Percentiles rank a stretch among this genome's conserved stretches.
These are phyloP conservation scores for Apamea epomidion DNA, from an alignment of 2,888 invertebrate species.

Conservation along the genomic window DNA sequence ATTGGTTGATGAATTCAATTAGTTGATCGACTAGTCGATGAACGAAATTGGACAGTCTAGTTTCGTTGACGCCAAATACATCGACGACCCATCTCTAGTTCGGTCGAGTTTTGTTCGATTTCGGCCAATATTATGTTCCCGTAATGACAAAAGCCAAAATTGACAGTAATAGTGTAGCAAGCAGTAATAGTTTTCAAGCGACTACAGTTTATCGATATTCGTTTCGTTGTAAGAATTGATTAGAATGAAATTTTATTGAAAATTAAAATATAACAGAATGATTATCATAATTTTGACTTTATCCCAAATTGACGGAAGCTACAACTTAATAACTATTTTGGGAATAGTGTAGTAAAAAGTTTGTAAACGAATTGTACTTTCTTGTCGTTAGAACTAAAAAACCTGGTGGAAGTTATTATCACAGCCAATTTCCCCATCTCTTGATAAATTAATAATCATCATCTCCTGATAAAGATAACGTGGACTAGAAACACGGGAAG, in stretches of 20 bases:
- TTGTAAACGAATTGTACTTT: neutral
- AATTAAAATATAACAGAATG: neutral
- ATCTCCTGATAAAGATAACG: neutral
- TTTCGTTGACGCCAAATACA: no score
- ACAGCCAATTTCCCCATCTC: neutral
- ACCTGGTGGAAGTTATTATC: neutral
- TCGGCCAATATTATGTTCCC: constrained; percentile 16
- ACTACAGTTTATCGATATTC: neutral
- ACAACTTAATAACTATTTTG: neutral
- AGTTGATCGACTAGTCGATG: no score
- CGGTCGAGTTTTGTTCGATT: neutral
- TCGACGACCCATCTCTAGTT: no score
- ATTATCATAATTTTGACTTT: neutral
- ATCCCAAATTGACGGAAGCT: neutral
- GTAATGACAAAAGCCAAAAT: constrained; percentile 6
- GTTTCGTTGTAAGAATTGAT: neutral
- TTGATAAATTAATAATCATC: neutral
- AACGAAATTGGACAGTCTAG: no score
- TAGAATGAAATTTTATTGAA: neutral
- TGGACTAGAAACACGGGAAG: neutral
- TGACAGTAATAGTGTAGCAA: constrained; percentile 23
- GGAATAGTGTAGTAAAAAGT: neutral
- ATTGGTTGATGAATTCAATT: no score
- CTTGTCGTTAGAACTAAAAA: neutral
- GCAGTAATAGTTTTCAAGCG: neutral